These are phyloP conservation scores for Apaloderma vittatum DNA, from an alignment of 2,113 vertebrate species.

Conservation along the genomic window DNA sequence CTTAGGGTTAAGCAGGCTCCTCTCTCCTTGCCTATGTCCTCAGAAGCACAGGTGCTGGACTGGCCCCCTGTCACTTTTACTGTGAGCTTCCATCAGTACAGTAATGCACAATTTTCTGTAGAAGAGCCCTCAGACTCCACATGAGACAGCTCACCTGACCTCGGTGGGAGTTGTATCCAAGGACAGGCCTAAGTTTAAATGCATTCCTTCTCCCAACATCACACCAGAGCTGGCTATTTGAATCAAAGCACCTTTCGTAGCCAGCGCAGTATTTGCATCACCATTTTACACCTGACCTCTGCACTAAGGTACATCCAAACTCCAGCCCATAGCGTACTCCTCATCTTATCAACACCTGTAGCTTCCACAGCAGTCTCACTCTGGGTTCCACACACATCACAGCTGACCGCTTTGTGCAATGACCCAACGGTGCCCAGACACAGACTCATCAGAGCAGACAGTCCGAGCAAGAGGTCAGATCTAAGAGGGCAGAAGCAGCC, in stretches of 20 bases:
- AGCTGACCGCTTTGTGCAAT: neutral
- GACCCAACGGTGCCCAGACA: neutral
- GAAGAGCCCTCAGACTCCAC: neutral
- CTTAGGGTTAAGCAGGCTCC: no score
- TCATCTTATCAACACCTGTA: neutral
- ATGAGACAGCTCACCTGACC: neutral
- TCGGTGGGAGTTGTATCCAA: neutral
- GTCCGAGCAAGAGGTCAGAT: neutral
- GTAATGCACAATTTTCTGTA: neutral
- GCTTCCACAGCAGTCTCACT: neutral
- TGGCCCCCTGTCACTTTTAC: neutral
- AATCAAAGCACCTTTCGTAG: accelerated
- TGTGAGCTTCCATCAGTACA: neutral
- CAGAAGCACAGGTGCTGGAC: neutral
- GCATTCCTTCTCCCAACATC: neutral
- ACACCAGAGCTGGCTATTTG: neutral
- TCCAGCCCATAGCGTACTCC: neutral
- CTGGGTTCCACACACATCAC: neutral
- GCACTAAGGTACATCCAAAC: neutral
- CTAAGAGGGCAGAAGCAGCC: neutral
- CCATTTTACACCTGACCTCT: neutral
- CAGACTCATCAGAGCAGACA: neutral
- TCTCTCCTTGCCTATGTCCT: no score
- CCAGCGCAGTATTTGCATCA: neutral
- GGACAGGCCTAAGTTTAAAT: neutral